Evolutionary conservation across 2,888 invertebrate genomes (phyloP).

Genomic region (Fabriciana adippe): DNA sequence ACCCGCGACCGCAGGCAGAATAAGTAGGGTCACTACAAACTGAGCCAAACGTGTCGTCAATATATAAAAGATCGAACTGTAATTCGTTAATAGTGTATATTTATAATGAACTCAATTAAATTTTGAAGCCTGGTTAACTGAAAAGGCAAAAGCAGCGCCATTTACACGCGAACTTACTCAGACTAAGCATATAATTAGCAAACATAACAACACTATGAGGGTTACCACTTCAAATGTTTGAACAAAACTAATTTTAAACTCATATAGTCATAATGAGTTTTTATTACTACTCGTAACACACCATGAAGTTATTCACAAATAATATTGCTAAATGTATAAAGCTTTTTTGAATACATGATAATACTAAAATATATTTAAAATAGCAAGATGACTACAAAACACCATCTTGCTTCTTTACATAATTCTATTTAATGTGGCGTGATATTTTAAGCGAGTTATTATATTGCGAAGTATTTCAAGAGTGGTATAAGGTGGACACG

Average conservation of each 20-base stretch:
- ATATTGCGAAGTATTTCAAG: conserved; percentile 34
- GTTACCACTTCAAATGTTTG: conserved; percentile 21
- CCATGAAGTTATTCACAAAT: conserved; percentile 1
- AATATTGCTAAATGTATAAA: neutral
- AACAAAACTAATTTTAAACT: conserved; percentile 18
- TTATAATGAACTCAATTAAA: conserved; percentile 55
- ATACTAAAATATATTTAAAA: neutral
- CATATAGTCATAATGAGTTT: conserved; percentile 16
- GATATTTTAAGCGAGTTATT: conserved; percentile 21
- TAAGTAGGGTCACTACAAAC: no score
- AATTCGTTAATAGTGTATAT: conserved; percentile 23
- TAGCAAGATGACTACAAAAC: neutral
- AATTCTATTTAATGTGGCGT: neutral
- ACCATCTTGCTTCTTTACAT: conserved; percentile 9
- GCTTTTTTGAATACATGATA: no score
- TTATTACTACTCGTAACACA: conserved; percentile 17
- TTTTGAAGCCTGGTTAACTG: conserved; percentile 53
- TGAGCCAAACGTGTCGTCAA: no score
- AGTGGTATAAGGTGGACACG: conserved; percentile 53
- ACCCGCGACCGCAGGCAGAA: no score
- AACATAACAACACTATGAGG: conserved; percentile 23
- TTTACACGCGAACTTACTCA: conserved; percentile 44
- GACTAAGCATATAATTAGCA: conserved; percentile 46
- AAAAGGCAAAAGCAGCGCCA: conserved; percentile 36
- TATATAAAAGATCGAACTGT: conserved; percentile 15